Percentiles rank a stretch among this genome's conserved stretches.
phyloP scores from a whole-genome alignment of 2,888 invertebrate species.

The Andrena trimmerana region DNA sequence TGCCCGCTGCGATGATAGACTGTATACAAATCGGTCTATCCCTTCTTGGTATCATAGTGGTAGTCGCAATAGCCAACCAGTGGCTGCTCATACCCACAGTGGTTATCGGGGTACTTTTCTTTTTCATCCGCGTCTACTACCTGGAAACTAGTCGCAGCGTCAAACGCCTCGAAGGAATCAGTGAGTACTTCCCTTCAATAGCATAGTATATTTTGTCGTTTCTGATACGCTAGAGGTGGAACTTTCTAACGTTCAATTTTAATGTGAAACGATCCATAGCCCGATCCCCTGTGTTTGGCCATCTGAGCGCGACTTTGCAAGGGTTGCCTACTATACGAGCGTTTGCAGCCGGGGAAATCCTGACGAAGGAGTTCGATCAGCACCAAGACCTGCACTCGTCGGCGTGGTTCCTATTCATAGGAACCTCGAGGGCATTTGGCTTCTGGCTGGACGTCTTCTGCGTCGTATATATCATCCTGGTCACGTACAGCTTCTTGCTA shows the following conservation, averaged over 20 bases:
- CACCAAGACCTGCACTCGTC: constrained; percentile 95
- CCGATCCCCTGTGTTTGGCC: constrained; percentile 98
- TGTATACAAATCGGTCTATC: constrained; percentile 92
- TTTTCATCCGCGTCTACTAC: constrained; percentile 91
- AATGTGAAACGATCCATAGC: constrained; percentile 86
- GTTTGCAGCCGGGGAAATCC: constrained; percentile 92
- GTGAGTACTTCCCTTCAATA: constrained; percentile 86
- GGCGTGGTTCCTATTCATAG: constrained; percentile 96
- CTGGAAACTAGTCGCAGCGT: constrained; percentile 92
- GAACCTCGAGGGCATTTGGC: constrained; percentile 96
- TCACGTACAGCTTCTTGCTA: constrained; percentile 94
- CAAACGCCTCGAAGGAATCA: constrained; percentile 92
- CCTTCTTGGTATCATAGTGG: constrained; percentile 92
- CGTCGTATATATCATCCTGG: constrained; percentile 93
- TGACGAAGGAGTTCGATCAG: constrained; percentile 92
- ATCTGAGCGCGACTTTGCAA: constrained; percentile 94
- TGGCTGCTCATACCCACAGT: constrained; percentile 90
- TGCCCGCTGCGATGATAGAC: constrained; percentile 88
- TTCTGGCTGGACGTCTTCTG: constrained; percentile 97
- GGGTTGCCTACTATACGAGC: constrained; percentile 97
- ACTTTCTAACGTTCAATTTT: neutral
- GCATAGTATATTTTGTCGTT: neutral
- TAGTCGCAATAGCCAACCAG: constrained; percentile 92
- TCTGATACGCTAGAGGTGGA: neutral
- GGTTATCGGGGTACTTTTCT: constrained; percentile 90